Evolutionary conservation across 2,797 vertebrate genomes (phyloP).

Genomic region (Dermochelys coriacea): DNA sequence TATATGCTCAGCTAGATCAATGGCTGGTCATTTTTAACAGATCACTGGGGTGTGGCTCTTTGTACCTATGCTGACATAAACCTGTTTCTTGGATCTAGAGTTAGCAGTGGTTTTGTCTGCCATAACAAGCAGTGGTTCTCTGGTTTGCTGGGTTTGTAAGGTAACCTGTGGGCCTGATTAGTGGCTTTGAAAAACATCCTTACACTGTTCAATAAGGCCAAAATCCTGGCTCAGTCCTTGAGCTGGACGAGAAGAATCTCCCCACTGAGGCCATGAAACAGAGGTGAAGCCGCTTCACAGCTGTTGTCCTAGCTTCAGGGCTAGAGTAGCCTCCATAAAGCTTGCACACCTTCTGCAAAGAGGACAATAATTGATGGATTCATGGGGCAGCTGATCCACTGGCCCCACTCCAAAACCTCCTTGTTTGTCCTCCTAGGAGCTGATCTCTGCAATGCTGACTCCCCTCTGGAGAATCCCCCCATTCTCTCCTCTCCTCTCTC

Average conservation of each 20-base stretch:
- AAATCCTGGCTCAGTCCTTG: neutral
- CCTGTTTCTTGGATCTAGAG: neutral
- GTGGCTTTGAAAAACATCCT: neutral
- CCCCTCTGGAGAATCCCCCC: slow-evolving; percentile 40
- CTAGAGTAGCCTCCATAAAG: neutral
- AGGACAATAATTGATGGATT: neutral
- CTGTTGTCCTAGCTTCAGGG: neutral
- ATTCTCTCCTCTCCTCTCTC: neutral
- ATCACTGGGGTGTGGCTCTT: neutral
- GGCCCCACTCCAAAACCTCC: neutral
- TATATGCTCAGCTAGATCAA: neutral
- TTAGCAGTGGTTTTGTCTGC: neutral
- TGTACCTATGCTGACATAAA: neutral
- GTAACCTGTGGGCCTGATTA: neutral
- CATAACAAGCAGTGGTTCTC: neutral
- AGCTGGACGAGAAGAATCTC: neutral
- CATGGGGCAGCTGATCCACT: neutral
- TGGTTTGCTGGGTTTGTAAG: neutral
- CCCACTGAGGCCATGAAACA: neutral
- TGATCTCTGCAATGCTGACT: slow-evolving; percentile 2
- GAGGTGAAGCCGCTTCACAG: neutral
- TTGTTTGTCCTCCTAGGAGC: neutral
- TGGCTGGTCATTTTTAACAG: neutral
- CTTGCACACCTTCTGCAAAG: neutral
- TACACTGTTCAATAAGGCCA: neutral